phyloP scores from a whole-genome alignment of 2,888 invertebrate species.

The Pediacus dermestoides region DNA sequence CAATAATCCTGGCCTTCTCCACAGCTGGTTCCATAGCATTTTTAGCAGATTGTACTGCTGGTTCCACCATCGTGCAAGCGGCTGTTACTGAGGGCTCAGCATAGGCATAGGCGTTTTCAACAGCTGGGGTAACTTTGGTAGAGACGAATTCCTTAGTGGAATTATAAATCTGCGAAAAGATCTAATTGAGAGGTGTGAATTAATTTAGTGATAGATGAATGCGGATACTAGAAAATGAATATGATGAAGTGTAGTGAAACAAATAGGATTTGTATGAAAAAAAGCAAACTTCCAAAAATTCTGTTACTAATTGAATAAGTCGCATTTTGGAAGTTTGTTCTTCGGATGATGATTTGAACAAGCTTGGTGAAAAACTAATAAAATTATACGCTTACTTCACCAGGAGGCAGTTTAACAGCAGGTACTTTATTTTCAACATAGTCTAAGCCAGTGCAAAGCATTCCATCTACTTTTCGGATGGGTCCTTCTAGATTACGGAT shows the following conservation, averaged over 20 bases:
- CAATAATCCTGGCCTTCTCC: constrained; percentile 29
- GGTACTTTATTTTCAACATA: constrained; percentile 57
- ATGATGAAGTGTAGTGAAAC: background rate
- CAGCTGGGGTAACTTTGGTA: constrained; percentile 38
- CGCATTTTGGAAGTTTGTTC: too few species aligned
- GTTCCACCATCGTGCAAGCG: constrained; percentile 34
- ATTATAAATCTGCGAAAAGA: constrained; percentile 47
- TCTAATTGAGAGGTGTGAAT: constrained; percentile 35
- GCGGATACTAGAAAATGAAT: constrained; percentile 6
- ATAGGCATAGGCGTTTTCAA: constrained; percentile 29
- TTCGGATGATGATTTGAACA: too few species aligned
- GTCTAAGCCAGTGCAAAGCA: constrained; percentile 55
- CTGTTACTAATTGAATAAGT: too few species aligned
- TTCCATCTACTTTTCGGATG: constrained; percentile 55
- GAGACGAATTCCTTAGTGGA: constrained; percentile 47
- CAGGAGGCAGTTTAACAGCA: constrained; percentile 55
- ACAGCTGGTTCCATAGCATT: constrained; percentile 35
- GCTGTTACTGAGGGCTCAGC: constrained; percentile 34
- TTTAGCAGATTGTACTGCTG: constrained; percentile 39
- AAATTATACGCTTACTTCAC: constrained; percentile 48
- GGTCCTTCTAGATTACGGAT: constrained; percentile 54
- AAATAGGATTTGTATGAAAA: constrained; percentile 10
- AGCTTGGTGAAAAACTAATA: too few species aligned
- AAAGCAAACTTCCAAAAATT: constrained; percentile 10
- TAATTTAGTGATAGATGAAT: constrained; percentile 15